Evolutionary conservation across 2,888 invertebrate genomes (phyloP), one percentile per base, ranked within the genome.

Genomic region (Euphydryas editha): DNA sequence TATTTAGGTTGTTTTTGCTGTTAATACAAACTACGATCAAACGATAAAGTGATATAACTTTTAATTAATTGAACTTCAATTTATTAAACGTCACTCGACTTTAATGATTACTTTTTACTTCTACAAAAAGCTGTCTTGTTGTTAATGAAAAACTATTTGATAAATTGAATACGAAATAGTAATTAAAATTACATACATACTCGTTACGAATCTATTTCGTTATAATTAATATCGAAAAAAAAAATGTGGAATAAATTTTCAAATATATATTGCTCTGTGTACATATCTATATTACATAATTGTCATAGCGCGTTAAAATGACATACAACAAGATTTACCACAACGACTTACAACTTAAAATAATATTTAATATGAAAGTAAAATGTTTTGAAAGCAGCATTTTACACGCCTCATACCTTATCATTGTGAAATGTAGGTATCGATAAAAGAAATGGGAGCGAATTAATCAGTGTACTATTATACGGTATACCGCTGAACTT

Each of bases 371-470:
- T n/a, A n/a, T 57, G 49, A 60, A 58, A 59, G 54, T 68, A 60
- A 60, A 42, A 15, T 24, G 13, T 47, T 51, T 54, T 42, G 42
- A 64, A 46, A 49, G 64, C 66, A 51, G 17, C 64, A 67, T 71
- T 72, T 72, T 70, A 71, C 47, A 51, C 36, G 59, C 47, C 44
- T 49, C 59, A 58, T 59, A 46, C 44, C 54, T 47, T 67, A 20
- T 46, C 47, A 71, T 70, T 63, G 61, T 69, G 73, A 68, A 73
- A 70, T 63, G 37, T n/a, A n/a, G n/a, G n/a, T 59, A 65, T 69
- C 49, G 59, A 59, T 58, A 46, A 64, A 69, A 70, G 70, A 73
- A 74, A 73, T 69, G 54, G 55, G 65, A 69, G 66, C 73, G 49
- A 65, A 65, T 56, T 62, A 58, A 64, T 72, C 65, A 64, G 61